Percentiles rank a stretch among this genome's conserved stretches.
phyloP scores from a whole-genome alignment of 2,888 invertebrate species.

The Encarsia formosa region DNA sequence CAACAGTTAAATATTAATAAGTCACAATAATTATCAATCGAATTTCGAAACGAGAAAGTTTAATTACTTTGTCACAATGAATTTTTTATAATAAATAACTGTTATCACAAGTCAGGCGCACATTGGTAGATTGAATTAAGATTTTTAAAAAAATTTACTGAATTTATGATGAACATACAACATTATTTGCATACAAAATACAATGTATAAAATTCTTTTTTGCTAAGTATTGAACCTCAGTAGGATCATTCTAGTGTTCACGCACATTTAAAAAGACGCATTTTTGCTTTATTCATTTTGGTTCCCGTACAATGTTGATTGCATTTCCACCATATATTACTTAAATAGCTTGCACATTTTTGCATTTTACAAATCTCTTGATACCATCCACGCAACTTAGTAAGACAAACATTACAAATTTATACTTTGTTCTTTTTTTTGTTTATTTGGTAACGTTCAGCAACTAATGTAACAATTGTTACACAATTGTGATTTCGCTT shows the following conservation, averaged over 20 bases:
- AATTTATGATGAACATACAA: conserved; percentile 4
- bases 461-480: conserved; percentile 23
- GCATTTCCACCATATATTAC: no score
- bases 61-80: conserved; percentile 17
- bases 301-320: no score
- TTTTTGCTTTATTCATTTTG: no score
- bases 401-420: conserved; percentile 14
- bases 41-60: conserved; percentile 18
- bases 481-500: conserved; percentile 16
- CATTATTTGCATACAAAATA: conserved; percentile 21
- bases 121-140: conserved; percentile 14
- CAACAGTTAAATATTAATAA: conserved; percentile 24
- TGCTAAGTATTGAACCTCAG: conserved; percentile 18
- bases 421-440: conserved; percentile 8
- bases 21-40: conserved; percentile 8
- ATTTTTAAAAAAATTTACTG: conserved; percentile 11
- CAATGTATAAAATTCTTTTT: conserved; percentile 19
- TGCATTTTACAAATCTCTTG: conserved; percentile 15
- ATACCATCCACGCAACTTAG: conserved; percentile 19
- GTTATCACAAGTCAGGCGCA: conserved; percentile 24
- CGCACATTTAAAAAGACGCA: no score
- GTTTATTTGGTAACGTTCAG: conserved; percentile 22
- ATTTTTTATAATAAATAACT: neutral
- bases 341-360: conserved; percentile 13
- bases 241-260: no score